phyloP scores from a whole-genome alignment of 2,888 invertebrate genomes.

The Callimorpha dominula region DNA sequence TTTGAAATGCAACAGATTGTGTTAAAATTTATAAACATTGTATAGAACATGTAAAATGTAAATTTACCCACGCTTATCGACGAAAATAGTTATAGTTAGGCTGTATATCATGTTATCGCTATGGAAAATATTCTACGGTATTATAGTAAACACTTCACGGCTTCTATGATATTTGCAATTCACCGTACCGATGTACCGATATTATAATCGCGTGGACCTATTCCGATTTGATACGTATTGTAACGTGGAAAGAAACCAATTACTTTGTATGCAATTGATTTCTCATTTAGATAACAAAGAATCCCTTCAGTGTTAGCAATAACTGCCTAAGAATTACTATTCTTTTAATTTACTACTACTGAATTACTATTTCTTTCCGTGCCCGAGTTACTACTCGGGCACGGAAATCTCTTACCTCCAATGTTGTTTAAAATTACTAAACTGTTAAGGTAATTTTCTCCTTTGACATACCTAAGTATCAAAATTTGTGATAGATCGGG shows the following conservation, averaged over 20 bases:
- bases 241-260: too few species aligned
- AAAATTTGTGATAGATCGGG: background rate
- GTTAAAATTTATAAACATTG: background rate
- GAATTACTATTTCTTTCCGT: too few species aligned
- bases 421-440: background rate
- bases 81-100: slow-evolving; percentile 36
- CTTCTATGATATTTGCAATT: background rate
- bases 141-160: slow-evolving; percentile 25
- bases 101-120: slow-evolving; percentile 26
- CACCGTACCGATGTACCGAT: background rate
- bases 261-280: too few species aligned
- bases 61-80: slow-evolving; percentile 41
- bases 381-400: too few species aligned
- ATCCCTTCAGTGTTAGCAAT: background rate
- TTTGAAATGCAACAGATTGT: background rate
- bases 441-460: background rate
- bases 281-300: background rate
- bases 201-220: background rate
- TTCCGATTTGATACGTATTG: background rate
- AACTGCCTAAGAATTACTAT: too few species aligned
- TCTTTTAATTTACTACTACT: too few species aligned
- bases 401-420: background rate
- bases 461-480: background rate
- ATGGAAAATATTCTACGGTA: slow-evolving; percentile 26
- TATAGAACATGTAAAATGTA: slow-evolving; percentile 3